Evolutionary conservation across 2,113 vertebrate genomes (phyloP).

Genomic region (Zapornia atra): DNA sequence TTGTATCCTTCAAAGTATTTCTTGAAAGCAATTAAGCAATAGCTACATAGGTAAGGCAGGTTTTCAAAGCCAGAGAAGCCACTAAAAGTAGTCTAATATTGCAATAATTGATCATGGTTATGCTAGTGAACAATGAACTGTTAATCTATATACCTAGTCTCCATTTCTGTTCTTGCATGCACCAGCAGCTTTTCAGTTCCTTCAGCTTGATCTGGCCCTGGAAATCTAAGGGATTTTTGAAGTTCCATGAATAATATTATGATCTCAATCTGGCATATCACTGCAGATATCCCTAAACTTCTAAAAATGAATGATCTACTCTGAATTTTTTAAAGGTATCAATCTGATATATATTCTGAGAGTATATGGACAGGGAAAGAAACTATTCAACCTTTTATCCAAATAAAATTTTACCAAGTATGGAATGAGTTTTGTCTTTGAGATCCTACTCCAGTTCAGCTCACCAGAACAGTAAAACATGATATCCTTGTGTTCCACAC

Average conservation of each 20-base stretch:
- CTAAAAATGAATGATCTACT: neutral
- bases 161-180: neutral
- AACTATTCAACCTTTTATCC: neutral
- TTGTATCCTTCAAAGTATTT: neutral
- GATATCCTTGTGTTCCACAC: too few relatives aligned
- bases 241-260: neutral
- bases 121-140: neutral
- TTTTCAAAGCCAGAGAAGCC: neutral
- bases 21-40: neutral
- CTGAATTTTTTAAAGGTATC: neutral
- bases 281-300: neutral
- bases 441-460: neutral
- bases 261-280: neutral
- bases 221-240: neutral
- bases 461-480: neutral
- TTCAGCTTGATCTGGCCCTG: neutral
- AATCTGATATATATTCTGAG: neutral
- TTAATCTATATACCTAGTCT: neutral
- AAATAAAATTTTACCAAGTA: neutral
- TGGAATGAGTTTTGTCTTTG: neutral
- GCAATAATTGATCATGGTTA: accelerated
- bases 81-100: neutral
- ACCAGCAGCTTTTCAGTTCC: neutral
- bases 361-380: neutral
- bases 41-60: neutral